Base-by-base conservation (phyloP, 2,113 vertebrate genomes). In the Proterorhinus semilunaris region DNA sequence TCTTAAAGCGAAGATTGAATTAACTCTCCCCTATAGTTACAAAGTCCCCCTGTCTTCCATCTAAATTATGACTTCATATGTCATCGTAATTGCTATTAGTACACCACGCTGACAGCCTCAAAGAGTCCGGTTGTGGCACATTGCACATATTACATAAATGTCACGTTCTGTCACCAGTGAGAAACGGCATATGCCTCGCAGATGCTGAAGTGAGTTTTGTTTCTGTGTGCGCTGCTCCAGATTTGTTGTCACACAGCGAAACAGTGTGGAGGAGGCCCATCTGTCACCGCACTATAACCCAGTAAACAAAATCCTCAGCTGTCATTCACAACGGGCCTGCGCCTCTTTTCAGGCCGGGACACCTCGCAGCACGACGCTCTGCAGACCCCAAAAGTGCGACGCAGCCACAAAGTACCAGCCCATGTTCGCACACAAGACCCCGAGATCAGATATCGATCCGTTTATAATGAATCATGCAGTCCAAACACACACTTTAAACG, bases 201-300 rank as follows among this genome's bases (percentile, higher is more conserved):
- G 78, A 65, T 78, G 76, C 83, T 10, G 71, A 62, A 76, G 47
- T 80, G 11, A 15, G 62, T 62, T 74, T 65, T 77, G 67, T 75
- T 9, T 76, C 76, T 54, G 54, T 61, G 69, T 17, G 46, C 27
- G 4, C 21, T 58, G 76, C 72, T 82, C 65, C 69, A 83, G 82
- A 76, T 75, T 72, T 87, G 84, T 79, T 84, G 85, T 84, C 81
- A 66, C n/a, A 80, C 82, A 74, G 51, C 13, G 71, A 76, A 36
- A 66, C 21, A 16, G 78, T 88, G 86, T 80, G 87, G 83, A 86
- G 87, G 84, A 83, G 80, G 80, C 70, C 87, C 84, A 88, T 83
- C 86, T 89, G 87, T 83, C 83, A 80, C 69, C 61, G 68, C 78
- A 55, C 51, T 55, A 55, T 68, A 67, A 66, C 75, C 66, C 77